Conservation (phyloP, 2,797 vertebrate genomes). For the Helostoma temminkii region DNA sequence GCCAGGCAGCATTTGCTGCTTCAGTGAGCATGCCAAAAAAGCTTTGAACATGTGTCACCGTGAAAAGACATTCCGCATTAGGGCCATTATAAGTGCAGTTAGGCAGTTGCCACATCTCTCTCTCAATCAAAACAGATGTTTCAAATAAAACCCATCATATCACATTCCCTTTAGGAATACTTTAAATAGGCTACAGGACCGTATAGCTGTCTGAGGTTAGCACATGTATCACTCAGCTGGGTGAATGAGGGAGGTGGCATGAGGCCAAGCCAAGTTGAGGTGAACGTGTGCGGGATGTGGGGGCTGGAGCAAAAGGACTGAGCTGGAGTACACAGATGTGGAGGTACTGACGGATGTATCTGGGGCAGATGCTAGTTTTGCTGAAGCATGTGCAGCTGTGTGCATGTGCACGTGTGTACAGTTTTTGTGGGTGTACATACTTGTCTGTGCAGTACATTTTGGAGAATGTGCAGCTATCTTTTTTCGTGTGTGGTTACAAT, state of each 20-base stretch:
- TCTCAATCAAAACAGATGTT: conserved; percentile 56
- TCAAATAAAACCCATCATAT: conserved; percentile 63
- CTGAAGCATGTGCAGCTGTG: conserved; percentile 76
- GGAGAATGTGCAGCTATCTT: not conserved
- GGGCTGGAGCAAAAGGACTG: conserved; percentile 59
- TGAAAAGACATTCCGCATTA: conserved; percentile 63
- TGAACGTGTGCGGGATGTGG: conserved; percentile 66
- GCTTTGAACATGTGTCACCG: conserved; percentile 73
- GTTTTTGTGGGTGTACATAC: conserved; percentile 20
- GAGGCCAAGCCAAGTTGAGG: conserved; percentile 64
- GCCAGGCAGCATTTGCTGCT: conserved; percentile 61
- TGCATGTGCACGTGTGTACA: conserved; percentile 49
- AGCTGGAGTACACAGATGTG: conserved; percentile 82
- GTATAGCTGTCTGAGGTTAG: conserved; percentile 68
- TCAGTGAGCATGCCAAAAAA: conserved; percentile 53
- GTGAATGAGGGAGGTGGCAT: conserved; percentile 61
- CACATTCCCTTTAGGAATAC: conserved; percentile 61
- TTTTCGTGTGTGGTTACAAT: conserved; percentile 5
- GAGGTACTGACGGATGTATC: conserved; percentile 81
- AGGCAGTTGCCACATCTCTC: conserved; percentile 61
- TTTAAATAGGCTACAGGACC: conserved; percentile 68
- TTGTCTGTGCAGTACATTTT: conserved; percentile 19
- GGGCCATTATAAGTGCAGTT: conserved; percentile 57
- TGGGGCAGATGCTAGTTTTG: conserved; percentile 78
- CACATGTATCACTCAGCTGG: conserved; percentile 77